A percentile compares a stretch with the other conserved stretches of the same genome.
Conservation (phyloP, 2,113 vertebrate species). For the Asarcornis scutulata region DNA sequence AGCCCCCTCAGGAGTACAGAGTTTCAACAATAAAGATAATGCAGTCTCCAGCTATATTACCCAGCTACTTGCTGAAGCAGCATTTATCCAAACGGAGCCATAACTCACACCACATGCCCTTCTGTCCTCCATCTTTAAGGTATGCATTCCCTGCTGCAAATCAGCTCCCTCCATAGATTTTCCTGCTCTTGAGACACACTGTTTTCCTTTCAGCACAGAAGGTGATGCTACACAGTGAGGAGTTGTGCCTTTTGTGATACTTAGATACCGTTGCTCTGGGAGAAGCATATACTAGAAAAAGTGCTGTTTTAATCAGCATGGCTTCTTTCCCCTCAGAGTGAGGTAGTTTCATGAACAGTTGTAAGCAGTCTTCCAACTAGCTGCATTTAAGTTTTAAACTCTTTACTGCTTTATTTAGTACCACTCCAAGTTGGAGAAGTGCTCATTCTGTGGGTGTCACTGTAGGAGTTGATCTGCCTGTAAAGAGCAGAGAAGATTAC, state of each 20-base stretch:
- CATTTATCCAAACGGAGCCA: not conserved
- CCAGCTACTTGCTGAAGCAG: not conserved
- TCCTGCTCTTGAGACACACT: fast-evolving
- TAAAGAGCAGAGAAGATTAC: not conserved
- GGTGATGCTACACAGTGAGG: not conserved
- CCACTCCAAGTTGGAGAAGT: not conserved
- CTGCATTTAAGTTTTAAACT: not conserved
- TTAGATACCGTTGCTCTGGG: not conserved
- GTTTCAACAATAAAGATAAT: not conserved
- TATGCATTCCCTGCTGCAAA: not conserved
- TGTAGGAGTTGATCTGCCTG: not conserved
- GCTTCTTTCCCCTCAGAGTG: not conserved
- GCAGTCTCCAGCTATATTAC: not conserved
- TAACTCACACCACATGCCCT: not conserved
- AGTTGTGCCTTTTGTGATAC: not conserved
- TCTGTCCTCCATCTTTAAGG: not conserved
- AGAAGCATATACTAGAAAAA: fast-evolving
- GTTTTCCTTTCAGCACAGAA: not conserved
- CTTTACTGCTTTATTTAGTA: not conserved
- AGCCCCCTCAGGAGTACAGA: not conserved
- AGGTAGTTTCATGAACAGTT: not conserved
- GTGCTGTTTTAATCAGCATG: not conserved
- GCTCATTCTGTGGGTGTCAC: not conserved
- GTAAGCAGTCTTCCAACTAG: not conserved
- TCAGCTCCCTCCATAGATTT: not conserved